Evolutionary conservation across 2,797 vertebrate genomes (phyloP), one percentile per base, ranked within the genome.

Genomic region (Prionace glauca): DNA sequence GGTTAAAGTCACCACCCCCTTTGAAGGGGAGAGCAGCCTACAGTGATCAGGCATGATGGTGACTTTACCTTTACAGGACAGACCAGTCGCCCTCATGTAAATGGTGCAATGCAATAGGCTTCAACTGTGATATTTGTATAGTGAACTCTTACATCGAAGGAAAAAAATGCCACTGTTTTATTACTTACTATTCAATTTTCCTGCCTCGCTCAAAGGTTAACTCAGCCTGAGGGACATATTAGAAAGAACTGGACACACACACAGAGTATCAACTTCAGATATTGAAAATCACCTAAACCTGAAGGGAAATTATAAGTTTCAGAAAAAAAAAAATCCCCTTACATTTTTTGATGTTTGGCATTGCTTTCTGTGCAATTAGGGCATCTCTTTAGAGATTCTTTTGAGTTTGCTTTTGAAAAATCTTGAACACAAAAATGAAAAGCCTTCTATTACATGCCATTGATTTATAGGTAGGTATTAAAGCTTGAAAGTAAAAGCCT

Each of bases 401-500:
- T 91, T 91, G 14, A 62, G 60, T 65, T 56, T 74, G 71, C 71
- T 32, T 77, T 95, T 56, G 93, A 77, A 74, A 77, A 77, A 32
- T 32, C 93, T 94, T 94, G 18, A 62, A 91, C 14, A 65, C 50
- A 60, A 65, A 94, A 77, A 95, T 56, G 41, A 74, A 77, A 95
- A 32, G 41, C 1, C 26, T 20, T 74, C 71, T 77, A 74, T 56
- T 74, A 45, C 7, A 60, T 60, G 41, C 26, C 45, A 50, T 77
- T 95, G 45, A 95, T 95, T 94, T 95, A 77, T 95, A 56, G 24
- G 50, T 36, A 94, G 65, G 67, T 24, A 45, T 67, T n/a, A 36
- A 41, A 16, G 3, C 98, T 98, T 98, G 98, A 98, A 99, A 98
- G 98, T 98, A 97, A 98, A 95, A 60, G 12, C 97, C 79, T 97